Evolutionary conservation across 2,797 vertebrate species (phyloP).

Genomic region (Danio kyathit): DNA sequence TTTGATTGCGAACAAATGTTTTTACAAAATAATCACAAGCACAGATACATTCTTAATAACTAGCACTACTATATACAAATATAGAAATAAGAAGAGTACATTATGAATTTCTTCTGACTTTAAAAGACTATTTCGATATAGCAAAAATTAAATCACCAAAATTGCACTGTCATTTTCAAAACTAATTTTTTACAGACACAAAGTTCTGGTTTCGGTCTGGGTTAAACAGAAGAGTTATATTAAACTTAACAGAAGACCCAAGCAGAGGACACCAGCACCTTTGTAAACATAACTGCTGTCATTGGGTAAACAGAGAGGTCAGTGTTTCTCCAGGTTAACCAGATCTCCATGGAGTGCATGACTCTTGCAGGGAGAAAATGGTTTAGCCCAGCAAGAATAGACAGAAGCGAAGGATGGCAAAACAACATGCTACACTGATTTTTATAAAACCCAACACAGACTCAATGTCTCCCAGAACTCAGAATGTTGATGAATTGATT

Average conservation of each 20-base stretch:
- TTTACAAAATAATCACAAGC: too few species aligned
- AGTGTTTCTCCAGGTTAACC: conserved; percentile 42
- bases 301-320: conserved; percentile 39
- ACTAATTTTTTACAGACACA: neutral
- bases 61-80: too few species aligned
- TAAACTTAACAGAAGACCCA: conserved; percentile 47
- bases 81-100: neutral
- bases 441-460: neutral
- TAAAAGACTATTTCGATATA: too few species aligned
- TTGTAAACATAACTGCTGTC: conserved; percentile 57
- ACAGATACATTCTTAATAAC: too few species aligned
- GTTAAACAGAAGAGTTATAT: conserved; percentile 23
- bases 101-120: neutral
- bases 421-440: neutral
- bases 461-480: neutral
- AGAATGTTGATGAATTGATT: neutral
- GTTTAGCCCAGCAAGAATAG: conserved; percentile 25
- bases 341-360: conserved; percentile 43
- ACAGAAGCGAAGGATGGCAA: conserved; percentile 6
- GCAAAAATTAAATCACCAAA: neutral
- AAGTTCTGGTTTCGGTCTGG: neutral
- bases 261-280: conserved; percentile 40
- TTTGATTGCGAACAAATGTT: too few species aligned
- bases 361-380: conserved; percentile 29
- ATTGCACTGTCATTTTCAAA: neutral